Base-by-base conservation (phyloP, 2,888 invertebrate genomes). In the Myopa tessellatipennis region DNA sequence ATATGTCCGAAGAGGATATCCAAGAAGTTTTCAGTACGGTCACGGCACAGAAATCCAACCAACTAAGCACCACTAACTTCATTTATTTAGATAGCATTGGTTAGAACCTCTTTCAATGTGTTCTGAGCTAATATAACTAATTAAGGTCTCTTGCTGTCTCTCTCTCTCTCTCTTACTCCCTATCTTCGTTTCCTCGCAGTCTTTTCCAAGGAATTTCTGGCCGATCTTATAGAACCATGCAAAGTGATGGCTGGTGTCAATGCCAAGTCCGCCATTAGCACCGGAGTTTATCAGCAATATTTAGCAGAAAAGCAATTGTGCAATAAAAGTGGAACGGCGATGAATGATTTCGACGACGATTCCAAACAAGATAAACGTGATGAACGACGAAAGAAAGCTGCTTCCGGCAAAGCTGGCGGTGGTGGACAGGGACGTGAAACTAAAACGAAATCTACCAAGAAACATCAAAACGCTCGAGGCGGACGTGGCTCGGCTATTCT, bases 371-470 rank as follows among this genome's bases (percentile, higher is more conserved):
- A 95, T 83, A 93, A 94, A 84, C 93, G 96, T 79, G 97, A 98
- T 76, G 97, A 98, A 84, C 91, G 98, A 14, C 92, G 96, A 78
- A 95, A 95, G 86, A 97, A 96, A 87, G 97, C 97, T 3, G 90
- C 94, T 6, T 92, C 93, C 40, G 96, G 96, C 1, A 98, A 97
- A 91, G 93, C 93, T 71, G 98, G 98, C 16, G 97, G 98, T 18
- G 98, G 98, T 1, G 92, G 94, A 14, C 98, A 98, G 88, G 98
- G 98, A 0, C 91, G 98, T 60, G 98, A 98, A 91, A 97, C 97
- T 0, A 98, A 97, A 91, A 98, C 96, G 0, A 98, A 96, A 87
- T 95, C 97, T 3, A 95, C 95, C 0, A 98, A 98, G 86, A 98
- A 97, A 90, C 93, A 93, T 87, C 89, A 89, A 79, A 90, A 89